Evolutionary conservation across 2,888 invertebrate species (phyloP).

Genomic region (Campoletis raptor): DNA sequence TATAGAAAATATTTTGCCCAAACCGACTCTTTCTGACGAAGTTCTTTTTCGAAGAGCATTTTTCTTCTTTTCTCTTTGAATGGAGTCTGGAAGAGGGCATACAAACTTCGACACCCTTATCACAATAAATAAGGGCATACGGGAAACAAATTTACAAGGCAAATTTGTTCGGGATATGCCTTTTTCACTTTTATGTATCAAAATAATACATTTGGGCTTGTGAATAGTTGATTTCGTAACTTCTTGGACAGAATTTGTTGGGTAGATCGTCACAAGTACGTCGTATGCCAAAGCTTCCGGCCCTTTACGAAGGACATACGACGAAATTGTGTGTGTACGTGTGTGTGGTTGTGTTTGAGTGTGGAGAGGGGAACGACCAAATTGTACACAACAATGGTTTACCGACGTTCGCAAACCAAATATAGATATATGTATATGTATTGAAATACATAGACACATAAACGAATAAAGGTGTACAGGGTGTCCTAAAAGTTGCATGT

Average conservation of each 20-base stretch:
- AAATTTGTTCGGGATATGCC: background rate
- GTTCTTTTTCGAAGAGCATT: background rate
- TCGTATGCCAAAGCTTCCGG: slow-evolving; percentile 26
- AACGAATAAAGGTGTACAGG: background rate
- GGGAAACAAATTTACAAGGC: background rate
- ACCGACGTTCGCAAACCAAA: slow-evolving; percentile 29
- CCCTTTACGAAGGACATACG: slow-evolving; percentile 11
- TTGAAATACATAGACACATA: background rate
- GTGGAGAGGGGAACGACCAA: slow-evolving; percentile 17
- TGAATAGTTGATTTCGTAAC: slow-evolving; percentile 9
- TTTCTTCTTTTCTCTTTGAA: background rate
- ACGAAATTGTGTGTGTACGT: slow-evolving; percentile 52
- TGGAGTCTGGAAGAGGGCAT: background rate
- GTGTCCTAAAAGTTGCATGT: background rate
- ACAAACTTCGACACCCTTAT: background rate
- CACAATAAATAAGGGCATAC: background rate
- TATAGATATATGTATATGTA: background rate
- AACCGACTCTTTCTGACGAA: background rate
- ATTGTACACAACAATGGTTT: slow-evolving; percentile 45
- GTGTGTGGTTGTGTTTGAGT: background rate
- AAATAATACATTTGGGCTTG: slow-evolving; percentile 4
- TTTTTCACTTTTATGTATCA: background rate
- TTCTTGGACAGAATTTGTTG: slow-evolving; percentile 19
- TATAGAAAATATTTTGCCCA: background rate
- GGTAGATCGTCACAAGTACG: slow-evolving; percentile 27